Conservation (phyloP, 2,113 vertebrate species). For the Orycteropus afer region DNA sequence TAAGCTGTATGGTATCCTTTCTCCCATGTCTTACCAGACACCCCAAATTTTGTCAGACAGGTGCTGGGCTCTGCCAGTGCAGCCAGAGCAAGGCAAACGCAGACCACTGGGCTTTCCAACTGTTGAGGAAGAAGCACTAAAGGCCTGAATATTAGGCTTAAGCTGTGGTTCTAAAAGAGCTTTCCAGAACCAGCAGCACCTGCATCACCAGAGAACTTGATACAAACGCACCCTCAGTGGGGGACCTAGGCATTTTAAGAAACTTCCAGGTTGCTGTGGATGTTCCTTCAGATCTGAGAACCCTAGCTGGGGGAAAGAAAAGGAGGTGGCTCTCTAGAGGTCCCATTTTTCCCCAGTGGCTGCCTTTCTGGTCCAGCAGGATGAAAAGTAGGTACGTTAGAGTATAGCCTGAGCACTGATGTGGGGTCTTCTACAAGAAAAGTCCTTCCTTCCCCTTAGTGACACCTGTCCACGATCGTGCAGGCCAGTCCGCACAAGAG, state of each 20-base stretch:
- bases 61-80: conserved; percentile 11
- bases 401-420: neutral
- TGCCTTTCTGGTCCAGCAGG: neutral
- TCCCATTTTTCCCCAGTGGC: neutral
- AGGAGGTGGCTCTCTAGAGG: neutral
- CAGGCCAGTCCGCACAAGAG: too few species aligned
- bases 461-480: too few species aligned
- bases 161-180: neutral
- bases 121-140: neutral
- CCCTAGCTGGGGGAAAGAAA: neutral
- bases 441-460: neutral
- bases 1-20: neutral
- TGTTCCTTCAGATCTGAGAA: neutral
- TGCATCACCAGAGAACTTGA: neutral
- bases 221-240: neutral
- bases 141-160: neutral
- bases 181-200: too few species aligned
- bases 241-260: conserved; percentile 33
- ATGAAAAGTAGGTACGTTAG: too few species aligned
- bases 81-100: neutral
- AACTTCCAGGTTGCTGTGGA: neutral
- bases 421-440: neutral
- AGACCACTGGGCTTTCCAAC: conserved; percentile 33
- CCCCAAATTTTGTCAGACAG: neutral
- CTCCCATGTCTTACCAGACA: neutral